A percentile compares a stretch with the other conserved stretches of the same genome.
phyloP scores from a whole-genome alignment of 2,113 vertebrate genomes.

The Daphoenositta chrysoptera region DNA sequence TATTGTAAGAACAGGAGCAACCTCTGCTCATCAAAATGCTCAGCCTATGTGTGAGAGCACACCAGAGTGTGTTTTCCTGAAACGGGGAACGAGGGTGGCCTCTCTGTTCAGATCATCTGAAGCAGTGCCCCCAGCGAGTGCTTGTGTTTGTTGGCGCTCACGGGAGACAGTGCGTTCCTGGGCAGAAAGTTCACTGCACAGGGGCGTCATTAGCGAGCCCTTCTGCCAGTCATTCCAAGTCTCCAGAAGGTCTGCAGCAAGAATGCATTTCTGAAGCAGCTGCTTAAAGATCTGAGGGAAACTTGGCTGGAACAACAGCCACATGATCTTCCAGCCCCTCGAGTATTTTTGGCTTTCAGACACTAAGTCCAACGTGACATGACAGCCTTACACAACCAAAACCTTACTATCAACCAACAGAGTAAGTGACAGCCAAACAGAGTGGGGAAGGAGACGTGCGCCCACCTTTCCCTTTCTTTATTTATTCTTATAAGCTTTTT shows the following conservation, averaged over 20 bases:
- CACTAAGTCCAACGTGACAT: neutral
- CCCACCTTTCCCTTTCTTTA: neutral
- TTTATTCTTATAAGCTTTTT: neutral
- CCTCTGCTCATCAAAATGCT: neutral
- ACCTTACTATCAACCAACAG: neutral
- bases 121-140: fast-evolving
- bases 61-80: neutral
- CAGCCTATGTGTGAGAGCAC: neutral
- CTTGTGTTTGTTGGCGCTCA: neutral
- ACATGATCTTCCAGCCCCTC: constrained; percentile 41
- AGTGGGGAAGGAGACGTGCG: fast-evolving
- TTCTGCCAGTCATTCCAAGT: neutral
- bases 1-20: neutral
- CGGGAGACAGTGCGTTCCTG: neutral
- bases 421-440: neutral
- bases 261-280: constrained; percentile 44
- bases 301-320: constrained; percentile 54
- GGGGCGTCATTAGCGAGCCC: neutral
- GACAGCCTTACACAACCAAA: constrained; percentile 19
- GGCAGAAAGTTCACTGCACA: constrained; percentile 53
- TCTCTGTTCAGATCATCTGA: neutral
- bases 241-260: constrained; percentile 36
- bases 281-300: constrained; percentile 49
- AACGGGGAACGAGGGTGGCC: neutral
- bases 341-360: constrained; percentile 17